A percentile compares a stretch with the other conserved stretches of the same genome.
phyloP scores from a whole-genome alignment of 2,888 invertebrate genomes.

The Athalia rosae region DNA sequence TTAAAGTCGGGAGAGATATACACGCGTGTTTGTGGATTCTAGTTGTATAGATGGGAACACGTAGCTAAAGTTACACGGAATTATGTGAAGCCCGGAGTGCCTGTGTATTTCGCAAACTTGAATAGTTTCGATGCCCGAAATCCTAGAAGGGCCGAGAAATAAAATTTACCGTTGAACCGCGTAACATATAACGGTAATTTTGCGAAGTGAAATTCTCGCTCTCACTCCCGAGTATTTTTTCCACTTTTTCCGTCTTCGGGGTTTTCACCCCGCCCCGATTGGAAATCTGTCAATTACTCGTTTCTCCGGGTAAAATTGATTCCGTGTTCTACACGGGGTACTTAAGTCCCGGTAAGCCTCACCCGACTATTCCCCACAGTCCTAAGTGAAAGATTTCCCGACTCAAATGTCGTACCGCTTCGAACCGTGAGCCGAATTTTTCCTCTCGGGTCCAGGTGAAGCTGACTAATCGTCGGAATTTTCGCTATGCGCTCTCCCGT shows the following conservation, averaged over 20 bases:
- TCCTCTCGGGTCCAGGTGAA: not conserved
- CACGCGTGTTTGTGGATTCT: not conserved
- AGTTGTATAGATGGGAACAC: no score
- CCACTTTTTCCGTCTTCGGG: not conserved
- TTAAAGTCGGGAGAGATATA: conserved; percentile 13
- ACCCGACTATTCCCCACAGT: not conserved
- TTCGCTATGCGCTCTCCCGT: no score
- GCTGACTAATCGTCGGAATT: not conserved
- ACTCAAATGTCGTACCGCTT: conserved; percentile 2
- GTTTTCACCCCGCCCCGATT: not conserved
- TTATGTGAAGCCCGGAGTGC: no score
- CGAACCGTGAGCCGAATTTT: not conserved
- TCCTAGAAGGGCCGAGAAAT: no score
- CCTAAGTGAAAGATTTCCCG: conserved; percentile 21
- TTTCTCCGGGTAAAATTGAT: conserved; percentile 24
- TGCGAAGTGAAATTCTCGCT: no score
- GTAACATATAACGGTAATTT: no score
- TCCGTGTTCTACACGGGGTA: conserved; percentile 36
- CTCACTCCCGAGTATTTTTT: no score
- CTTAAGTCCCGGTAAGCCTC: conserved; percentile 25
- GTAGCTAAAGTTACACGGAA: no score
- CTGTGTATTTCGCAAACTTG: no score
- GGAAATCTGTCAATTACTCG: conserved; percentile 21
- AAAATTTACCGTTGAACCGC: no score
- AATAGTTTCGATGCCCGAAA: no score